These are phyloP conservation scores for Sycophila sp. DNA, from an alignment of 1,140 invertebrate species.

Conservation along the genomic window DNA sequence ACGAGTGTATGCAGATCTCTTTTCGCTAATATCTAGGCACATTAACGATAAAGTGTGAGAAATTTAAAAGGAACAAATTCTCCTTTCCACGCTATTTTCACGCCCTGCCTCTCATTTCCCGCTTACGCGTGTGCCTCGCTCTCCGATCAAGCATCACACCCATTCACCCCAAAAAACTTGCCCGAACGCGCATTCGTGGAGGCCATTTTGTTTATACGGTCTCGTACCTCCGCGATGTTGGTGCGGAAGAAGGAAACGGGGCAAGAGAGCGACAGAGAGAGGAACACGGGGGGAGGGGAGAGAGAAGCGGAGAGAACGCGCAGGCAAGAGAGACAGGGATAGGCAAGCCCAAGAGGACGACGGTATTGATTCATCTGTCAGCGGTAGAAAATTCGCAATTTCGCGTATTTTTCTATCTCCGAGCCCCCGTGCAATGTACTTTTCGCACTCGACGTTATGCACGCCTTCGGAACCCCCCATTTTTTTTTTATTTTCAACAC, in stretches of 20 bases:
- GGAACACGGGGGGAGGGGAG: background rate
- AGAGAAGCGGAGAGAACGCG: background rate
- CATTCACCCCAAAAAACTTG: no score
- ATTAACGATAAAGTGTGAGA: no score
- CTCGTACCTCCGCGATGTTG: conserved; percentile 36
- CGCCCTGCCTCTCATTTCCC: no score
- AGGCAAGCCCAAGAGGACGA: conserved; percentile 39
- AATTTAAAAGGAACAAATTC: background rate
- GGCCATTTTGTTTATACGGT: conserved; percentile 65
- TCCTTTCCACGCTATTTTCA: no score
- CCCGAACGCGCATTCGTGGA: conserved; percentile 41
- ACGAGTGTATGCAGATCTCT: no score
- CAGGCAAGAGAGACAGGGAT: background rate
- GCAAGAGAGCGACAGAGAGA: background rate
- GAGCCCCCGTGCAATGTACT: background rate
- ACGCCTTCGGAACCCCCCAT: no score
- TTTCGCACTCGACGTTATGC: background rate
- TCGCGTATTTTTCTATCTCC: conserved; percentile 39
- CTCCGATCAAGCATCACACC: no score
- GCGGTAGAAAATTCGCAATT: conserved; percentile 46
- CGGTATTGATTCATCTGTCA: conserved; percentile 66
- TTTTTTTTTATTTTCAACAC: no score
- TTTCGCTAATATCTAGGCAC: no score
- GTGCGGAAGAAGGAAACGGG: conserved; percentile 15
- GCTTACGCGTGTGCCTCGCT: no score